Percentiles rank a stretch among this genome's conserved stretches.
These are phyloP conservation scores for Ammodytes dubius DNA, from an alignment of 2,113 vertebrate species.

Conservation along the genomic window DNA sequence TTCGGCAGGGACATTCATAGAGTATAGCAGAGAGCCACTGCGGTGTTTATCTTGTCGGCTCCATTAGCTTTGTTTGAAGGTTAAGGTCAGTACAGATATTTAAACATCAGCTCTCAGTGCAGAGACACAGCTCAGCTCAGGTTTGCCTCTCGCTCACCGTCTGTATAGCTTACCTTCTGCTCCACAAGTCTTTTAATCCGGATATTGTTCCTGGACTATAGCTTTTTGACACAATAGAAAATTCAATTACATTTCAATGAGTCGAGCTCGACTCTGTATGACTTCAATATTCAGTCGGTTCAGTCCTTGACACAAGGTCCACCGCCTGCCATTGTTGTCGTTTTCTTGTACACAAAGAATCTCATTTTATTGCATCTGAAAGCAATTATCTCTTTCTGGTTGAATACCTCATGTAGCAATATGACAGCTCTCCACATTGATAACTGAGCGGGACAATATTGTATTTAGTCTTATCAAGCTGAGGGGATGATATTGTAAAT, in stretches of 20 bases:
- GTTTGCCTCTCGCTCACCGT: neutral
- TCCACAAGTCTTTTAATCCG: no score
- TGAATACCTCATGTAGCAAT: neutral
- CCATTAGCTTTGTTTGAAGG: neutral
- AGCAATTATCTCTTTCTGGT: neutral
- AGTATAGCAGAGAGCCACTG: neutral
- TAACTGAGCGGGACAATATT: neutral
- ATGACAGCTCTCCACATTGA: neutral
- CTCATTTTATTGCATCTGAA: neutral
- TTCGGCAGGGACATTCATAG: neutral
- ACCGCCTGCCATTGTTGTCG: neutral
- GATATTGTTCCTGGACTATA: neutral
- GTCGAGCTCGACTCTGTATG: neutral
- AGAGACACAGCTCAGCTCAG: no score
- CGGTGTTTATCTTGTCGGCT: neutral
- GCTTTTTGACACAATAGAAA: neutral
- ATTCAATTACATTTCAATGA: neutral
- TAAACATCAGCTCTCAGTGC: neutral
- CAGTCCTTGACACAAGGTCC: neutral
- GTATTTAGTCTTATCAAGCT: neutral
- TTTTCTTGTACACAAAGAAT: neutral
- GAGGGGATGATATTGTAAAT: no score
- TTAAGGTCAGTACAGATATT: neutral
- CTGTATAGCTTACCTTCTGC: no score
- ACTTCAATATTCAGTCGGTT: neutral